phyloP scores from a whole-genome alignment of 2,797 vertebrate genomes.

The Microhierax caerulescens region DNA sequence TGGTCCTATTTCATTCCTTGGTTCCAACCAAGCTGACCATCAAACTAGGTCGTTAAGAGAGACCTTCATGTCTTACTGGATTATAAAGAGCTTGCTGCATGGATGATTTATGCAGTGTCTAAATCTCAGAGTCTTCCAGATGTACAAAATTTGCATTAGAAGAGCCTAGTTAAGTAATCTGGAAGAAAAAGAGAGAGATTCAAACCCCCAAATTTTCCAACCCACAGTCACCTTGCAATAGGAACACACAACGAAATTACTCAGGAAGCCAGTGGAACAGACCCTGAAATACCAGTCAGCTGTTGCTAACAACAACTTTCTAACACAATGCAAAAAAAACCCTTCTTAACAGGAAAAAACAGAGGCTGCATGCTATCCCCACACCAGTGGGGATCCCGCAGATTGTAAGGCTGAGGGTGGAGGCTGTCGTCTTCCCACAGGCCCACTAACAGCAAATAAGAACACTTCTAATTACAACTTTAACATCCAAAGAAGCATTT shows the following conservation, averaged over 20 bases:
- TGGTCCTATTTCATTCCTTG: not conserved
- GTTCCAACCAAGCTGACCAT: not conserved
- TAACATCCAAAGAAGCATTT: not conserved
- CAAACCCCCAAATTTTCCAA: not conserved
- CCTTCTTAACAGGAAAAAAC: not conserved
- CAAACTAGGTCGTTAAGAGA: not conserved
- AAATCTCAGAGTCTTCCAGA: not conserved
- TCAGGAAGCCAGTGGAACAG: not conserved
- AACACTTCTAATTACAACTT: not conserved
- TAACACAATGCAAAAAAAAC: not conserved
- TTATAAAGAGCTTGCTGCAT: not conserved
- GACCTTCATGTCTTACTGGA: not conserved
- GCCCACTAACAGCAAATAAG: not conserved
- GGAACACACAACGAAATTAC: not conserved
- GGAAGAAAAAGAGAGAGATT: not conserved
- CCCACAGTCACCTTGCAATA: not conserved
- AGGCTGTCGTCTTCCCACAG: not conserved
- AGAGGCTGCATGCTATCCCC: not conserved
- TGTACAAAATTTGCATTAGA: not conserved
- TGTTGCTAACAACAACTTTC: not conserved
- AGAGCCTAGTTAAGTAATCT: not conserved
- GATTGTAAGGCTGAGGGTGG: not conserved
- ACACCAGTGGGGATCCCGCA: not conserved
- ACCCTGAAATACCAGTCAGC: not conserved
- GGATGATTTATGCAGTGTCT: not conserved